Percentiles rank a stretch among this genome's conserved stretches.
Conservation (phyloP, 2,113 vertebrate species). For the Euleptes europaea region DNA sequence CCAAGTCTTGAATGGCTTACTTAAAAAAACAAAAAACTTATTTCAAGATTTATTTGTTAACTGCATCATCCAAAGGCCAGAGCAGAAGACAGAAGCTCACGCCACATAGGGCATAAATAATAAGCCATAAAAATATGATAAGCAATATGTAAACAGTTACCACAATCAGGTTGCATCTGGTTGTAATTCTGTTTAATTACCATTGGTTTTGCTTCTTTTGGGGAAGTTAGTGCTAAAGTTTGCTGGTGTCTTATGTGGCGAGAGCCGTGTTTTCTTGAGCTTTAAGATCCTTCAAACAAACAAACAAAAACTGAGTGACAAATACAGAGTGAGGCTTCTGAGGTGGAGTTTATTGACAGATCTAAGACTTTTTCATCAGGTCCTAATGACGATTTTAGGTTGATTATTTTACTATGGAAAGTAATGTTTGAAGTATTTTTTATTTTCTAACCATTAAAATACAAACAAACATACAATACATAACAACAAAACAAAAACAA, state of each 20-base stretch:
- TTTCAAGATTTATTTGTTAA: neutral
- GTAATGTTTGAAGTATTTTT: no score
- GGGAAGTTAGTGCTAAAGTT: neutral
- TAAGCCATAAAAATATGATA: neutral
- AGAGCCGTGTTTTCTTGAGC: neutral
- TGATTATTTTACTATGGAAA: neutral
- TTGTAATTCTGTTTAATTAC: neutral
- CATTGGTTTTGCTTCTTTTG: neutral
- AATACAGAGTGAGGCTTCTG: neutral
- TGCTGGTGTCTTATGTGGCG: neutral
- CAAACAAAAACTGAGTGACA: neutral
- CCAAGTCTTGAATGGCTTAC: neutral
- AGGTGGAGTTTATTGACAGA: neutral
- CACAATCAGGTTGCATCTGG: neutral
- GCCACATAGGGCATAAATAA: neutral
- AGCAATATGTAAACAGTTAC: neutral
- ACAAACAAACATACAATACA: no score
- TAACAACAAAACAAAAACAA: no score
- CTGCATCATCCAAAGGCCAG: neutral
- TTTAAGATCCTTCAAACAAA: neutral
- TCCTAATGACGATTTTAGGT: neutral
- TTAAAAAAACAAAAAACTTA: neutral
- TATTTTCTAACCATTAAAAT: no score
- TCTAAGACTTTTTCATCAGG: neutral
- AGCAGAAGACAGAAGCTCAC: neutral